phyloP scores from a whole-genome alignment of 2,113 vertebrate genomes.

The Tragelaphus strepsiceros region DNA sequence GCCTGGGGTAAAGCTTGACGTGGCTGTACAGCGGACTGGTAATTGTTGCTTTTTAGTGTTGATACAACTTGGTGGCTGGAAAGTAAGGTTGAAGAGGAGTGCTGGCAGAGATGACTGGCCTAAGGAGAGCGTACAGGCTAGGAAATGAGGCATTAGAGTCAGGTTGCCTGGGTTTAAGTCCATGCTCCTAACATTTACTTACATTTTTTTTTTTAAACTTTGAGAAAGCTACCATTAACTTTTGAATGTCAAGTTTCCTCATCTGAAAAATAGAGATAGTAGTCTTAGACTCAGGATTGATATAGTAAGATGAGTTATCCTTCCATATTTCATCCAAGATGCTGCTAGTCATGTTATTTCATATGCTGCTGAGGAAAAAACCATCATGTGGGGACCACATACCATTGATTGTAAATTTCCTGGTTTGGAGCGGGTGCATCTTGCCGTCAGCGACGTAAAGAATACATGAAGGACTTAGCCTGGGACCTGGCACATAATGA shows the following conservation, averaged over 20 bases:
- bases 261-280: not conserved
- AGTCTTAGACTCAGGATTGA: not conserved
- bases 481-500: not conserved
- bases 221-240: not conserved
- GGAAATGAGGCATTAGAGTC: not conserved
- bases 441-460: not conserved
- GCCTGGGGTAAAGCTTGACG: not conserved
- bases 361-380: not conserved
- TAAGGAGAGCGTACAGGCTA: not conserved
- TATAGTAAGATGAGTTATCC: not conserved
- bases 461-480: not conserved
- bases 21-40: not conserved
- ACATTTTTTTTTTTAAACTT: not conserved
- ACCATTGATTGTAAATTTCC: not conserved
- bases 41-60: not conserved
- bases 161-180: not conserved
- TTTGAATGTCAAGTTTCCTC: not conserved
- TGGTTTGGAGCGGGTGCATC: not conserved
- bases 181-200: not conserved
- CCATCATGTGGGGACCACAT: not conserved
- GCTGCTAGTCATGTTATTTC: not conserved
- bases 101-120: not conserved
- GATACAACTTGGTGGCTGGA: not conserved
- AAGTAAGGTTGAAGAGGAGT: not conserved
- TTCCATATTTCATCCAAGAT: not conserved